Evolutionary conservation across 1,140 invertebrate genomes (phyloP).

Genomic region (Neotoxoptera formosana): DNA sequence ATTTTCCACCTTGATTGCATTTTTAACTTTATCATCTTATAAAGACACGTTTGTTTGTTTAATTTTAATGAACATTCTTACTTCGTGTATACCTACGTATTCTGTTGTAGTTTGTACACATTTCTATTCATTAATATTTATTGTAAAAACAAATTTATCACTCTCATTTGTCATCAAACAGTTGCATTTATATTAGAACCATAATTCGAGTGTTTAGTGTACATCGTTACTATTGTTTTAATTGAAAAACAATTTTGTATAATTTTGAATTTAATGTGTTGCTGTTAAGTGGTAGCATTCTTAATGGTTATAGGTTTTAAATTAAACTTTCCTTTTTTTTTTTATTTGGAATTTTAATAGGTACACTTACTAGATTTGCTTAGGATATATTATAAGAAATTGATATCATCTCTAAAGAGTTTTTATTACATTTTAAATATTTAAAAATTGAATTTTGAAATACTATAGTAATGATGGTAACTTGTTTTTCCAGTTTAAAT

Average conservation of each 20-base stretch:
- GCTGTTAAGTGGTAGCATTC: background rate
- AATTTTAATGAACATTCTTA: background rate
- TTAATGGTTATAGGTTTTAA: background rate
- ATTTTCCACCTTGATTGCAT: background rate
- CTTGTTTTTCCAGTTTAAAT: slow-evolving; percentile 26
- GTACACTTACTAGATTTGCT: background rate
- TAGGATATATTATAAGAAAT: background rate
- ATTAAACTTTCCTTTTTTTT: background rate
- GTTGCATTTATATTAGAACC: background rate
- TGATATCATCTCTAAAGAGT: background rate
- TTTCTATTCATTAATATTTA: background rate
- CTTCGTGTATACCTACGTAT: background rate
- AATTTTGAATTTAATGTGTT: background rate
- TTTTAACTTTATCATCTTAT: background rate
- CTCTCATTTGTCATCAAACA: background rate
- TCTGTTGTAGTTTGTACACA: background rate
- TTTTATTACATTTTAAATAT: background rate
- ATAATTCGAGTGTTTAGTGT: background rate
- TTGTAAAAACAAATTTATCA: background rate
- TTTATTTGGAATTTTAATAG: background rate
- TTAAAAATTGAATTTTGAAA: background rate
- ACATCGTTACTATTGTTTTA: background rate
- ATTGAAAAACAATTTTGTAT: background rate
- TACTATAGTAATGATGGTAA: background rate
- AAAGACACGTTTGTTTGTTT: background rate